Base-by-base conservation (phyloP, 2,797 vertebrate genomes). In the Parambassis ranga region DNA sequence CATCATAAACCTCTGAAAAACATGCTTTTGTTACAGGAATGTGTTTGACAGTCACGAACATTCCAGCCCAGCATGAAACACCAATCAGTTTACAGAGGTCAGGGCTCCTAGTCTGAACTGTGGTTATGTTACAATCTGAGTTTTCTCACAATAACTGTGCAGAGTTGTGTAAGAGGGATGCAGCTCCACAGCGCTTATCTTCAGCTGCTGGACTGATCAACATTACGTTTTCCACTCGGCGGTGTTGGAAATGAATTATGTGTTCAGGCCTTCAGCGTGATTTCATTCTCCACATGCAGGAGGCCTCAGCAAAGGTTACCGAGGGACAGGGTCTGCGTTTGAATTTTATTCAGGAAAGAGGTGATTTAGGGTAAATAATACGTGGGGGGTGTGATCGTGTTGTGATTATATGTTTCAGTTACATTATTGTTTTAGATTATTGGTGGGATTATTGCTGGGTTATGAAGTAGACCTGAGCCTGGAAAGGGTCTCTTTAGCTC, bases 231-330 rank as follows among this genome's bases (percentile, higher is more conserved):
- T 59, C 10, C 44, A 4, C 38, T 39, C 22, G 5, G 37, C 19
- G 27, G 43, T 27, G 56, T 47, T 33, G 24, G 16, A 53, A 78
- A 81, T 77, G 2, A 58, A 66, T 76, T 57, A 0, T 2, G 14
- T 56, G 19, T 33, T 36, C 41, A 32, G 44, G 30, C 24, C 7
- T 18, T 10, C 16, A 37, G 14, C 8, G 1, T 48, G 24, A 77
- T 20, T 44, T 44, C 1, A 37, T 73, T 75, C 26, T 71, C 32
- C 35, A 16, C 10, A 6, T 22, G 44, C 43, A 37, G n/a, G 9
- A 44, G 43, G 50, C 38, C 14, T 19, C 14, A 4, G 4, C 7
- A 20, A 19, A 55, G 20, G 15, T 47, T n/a, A n/a, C n/a, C n/a
- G n/a, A n/a, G n/a, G 48, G 3, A 39, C 3, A 48, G 22, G 49